phyloP scores from a whole-genome alignment of 2,113 vertebrate genomes.

The Cardinalis cardinalis region DNA sequence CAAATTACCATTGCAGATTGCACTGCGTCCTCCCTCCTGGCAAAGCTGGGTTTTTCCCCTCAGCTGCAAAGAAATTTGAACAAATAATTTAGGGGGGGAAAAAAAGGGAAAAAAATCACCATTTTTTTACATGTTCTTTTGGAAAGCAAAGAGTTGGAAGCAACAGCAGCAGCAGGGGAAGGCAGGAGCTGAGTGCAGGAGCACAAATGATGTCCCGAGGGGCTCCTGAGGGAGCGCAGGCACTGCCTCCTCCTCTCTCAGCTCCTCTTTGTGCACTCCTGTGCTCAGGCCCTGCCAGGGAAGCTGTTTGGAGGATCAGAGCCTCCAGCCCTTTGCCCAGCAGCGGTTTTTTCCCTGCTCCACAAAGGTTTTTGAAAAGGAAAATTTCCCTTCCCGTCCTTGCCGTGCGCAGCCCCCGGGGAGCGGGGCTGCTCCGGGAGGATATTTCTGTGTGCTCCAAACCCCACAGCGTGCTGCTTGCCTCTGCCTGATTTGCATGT shows the following conservation, averaged over 20 bases:
- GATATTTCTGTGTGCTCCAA: background rate
- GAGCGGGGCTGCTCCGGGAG: background rate
- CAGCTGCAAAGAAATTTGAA: background rate
- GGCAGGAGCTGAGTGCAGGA: background rate
- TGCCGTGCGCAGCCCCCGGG: fast-evolving
- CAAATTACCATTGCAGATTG: no score
- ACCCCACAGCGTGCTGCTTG: background rate
- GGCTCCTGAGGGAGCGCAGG: background rate
- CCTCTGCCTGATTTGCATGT: background rate
- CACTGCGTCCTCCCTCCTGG: no score
- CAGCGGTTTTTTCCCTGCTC: background rate
- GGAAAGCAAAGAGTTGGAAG: background rate
- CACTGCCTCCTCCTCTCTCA: background rate
- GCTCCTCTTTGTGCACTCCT: background rate
- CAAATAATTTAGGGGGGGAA: fast-evolving
- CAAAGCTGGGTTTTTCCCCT: background rate
- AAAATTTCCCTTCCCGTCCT: fast-evolving
- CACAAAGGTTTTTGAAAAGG: background rate
- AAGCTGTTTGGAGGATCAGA: background rate
- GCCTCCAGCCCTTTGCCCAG: background rate
- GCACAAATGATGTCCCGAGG: background rate
- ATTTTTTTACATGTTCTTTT: fast-evolving
- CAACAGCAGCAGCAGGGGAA: background rate
- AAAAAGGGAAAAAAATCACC: fast-evolving
- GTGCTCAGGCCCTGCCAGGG: background rate